Evolutionary conservation across 2,113 vertebrate genomes (phyloP), one percentile per base, ranked within the genome.

Genomic region (Oncorhynchus mykiss): DNA sequence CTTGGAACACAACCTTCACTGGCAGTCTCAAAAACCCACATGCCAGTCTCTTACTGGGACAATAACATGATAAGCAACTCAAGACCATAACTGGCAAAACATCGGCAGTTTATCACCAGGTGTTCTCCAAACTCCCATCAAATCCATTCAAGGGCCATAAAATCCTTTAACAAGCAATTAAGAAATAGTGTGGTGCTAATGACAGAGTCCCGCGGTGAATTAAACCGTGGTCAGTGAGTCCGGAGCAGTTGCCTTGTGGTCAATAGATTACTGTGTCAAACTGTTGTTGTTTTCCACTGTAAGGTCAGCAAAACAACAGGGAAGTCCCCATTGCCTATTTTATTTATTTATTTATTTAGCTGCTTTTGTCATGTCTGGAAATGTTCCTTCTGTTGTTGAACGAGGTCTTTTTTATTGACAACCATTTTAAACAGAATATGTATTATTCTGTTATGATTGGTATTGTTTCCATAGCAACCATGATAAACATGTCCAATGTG

Each of bases 181-280:
- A 71, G 59, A 45, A 20, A 62, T 66, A 74, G 67, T 65, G 39
- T 0, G 20, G 49, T 3, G 9, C 20, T 78, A 27, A 65, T 75
- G 68, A 22, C 69, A 62, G 29, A 27, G 54, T 9, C 13, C 14
- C 31, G 62, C 11, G 31, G 29, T 79, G 18, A 66, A 76, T 78
- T 49, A 67, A 25, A 72, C 29, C 5, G n/a, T 27, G 49, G 71
- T 72, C 51, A 70, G 73, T 16, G 54, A 72, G 49, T 4, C 51
- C 13, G 11, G 4, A 20, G 39, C 18, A 27, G 25, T 14, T 39
- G 68, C 59, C 31, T 34, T 29, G 20, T n/a, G 60, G 24, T 78
- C 25, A 69, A 34, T 69, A 34, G 70, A 74, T 82, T 49, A 77
- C 49, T 67, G 76, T 84, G 75, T 79, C 74, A 70, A 14, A 12